Base-by-base conservation (phyloP, 2,113 vertebrate genomes). In the Colossoma macropomum region DNA sequence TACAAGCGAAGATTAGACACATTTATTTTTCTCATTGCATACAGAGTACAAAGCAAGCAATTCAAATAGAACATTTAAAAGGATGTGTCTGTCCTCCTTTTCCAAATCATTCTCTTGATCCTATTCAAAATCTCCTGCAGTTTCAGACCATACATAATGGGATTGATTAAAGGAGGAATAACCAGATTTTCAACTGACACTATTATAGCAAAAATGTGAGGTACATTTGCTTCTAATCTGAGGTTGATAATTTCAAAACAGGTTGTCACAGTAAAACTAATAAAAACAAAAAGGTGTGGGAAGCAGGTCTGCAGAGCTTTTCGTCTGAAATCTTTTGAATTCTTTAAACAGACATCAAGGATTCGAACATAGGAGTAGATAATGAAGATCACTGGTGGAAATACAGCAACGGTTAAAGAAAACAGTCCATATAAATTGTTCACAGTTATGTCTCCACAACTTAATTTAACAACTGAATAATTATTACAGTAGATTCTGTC, bases 281-380 rank as follows among this genome's bases (percentile, higher is more conserved):
- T 62, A 1, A 72, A 71, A 48, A 72, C 32, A 2, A 80, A 10
- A 13, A 80, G 32, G 45, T 80, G 68, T 41, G 78, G 78, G 4
- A 80, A 80, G 19, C 78, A 80, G 68, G 78, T 80, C 21, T 48
- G 78, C 7, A 80, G 34, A 48, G 78, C 68, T 80, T 72, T 80
- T 41, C 23, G 60, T 19, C 79, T 63, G 27, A 65, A 81, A 32
- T 63, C 54, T 1, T 73, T 59, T 1, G 79, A 81, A 59, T 63
- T 74, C 28, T 41, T 63, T 10, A 81, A 10, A 34, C 79, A 74
- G 4, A 81, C 27, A 5, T 19, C 6, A 0, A 80, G 34, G 23
- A 80, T 80, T 30, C 15, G 27, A 9, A 62, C 17, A 48, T 80
- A 80, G 0, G 79, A 80, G 56, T 38, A 80, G 4, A 73, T 30